Base-by-base conservation (phyloP, 2,797 vertebrate species). In the Carcharodon carcharias region DNA sequence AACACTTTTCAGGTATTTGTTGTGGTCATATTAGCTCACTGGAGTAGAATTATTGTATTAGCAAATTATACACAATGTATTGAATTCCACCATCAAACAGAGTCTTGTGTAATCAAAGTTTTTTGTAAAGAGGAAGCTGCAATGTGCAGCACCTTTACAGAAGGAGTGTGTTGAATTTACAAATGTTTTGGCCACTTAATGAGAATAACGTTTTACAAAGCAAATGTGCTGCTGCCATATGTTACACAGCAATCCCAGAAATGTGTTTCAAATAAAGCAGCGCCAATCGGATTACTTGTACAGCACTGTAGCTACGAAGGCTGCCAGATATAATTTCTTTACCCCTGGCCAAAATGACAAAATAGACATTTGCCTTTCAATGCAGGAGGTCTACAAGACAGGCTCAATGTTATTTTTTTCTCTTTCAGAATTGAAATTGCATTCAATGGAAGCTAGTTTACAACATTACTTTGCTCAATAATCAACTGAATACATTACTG, bases 401-500 rank as follows among this genome's bases (percentile, higher is more conserved):
- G 5, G 31, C 28, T 95, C 14, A 45, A 95, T 50, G 45, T 71
- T 69, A 71, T 50, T 95, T 95, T 6, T 56, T 95, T 73, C 50
- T 73, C 50, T 73, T 16, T 21, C 94, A 77, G 50, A 95, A 95
- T 11, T 54, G 26, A 54, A 56, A 73, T 58, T 73, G 31, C 28
- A 35, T 95, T 77, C 31, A 95, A 56, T 14, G 50, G 77, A 95
- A 56, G 45, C 67, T 56, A 95, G n/a, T 92, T n/a, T 92, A 63
- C 89, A 92, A 56, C 50, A 71, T 5, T 73, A 12, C 50, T 16
- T 56, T 45, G 67, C 54, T 69, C 21, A 73, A 56, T 31, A 73
- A 58, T 31, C 67, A 56, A 35, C 56, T 77, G 26, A 73, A 56
- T 69, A 31, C n/a, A 69, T n/a, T 0, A 11, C 35, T 31, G 35